phyloP scores from a whole-genome alignment of 2,113 vertebrate species.

The Neopipo cinnamomea region DNA sequence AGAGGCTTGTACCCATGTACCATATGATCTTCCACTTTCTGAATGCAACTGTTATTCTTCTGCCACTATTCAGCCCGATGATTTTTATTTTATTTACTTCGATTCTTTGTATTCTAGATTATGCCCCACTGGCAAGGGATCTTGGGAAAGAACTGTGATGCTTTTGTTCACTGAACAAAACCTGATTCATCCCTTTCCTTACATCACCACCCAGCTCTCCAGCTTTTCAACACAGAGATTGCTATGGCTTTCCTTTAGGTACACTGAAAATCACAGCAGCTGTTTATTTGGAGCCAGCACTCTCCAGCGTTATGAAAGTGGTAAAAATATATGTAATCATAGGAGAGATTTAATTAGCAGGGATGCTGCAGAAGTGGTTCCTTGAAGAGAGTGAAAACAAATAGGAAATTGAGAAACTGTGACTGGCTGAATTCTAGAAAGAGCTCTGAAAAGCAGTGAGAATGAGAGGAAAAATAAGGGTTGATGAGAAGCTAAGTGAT shows the following conservation, averaged over 20 bases:
- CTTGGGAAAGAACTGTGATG: constrained; percentile 44
- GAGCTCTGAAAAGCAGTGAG: not conserved
- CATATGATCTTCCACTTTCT: constrained; percentile 26
- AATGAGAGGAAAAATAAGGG: not conserved
- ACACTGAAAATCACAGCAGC: constrained; percentile 4
- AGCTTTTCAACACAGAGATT: constrained; percentile 13
- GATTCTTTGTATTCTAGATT: constrained; percentile 52
- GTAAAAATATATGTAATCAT: not conserved
- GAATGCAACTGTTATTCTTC: constrained; percentile 52
- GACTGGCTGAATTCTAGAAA: not conserved
- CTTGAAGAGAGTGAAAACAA: not conserved
- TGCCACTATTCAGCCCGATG: constrained; percentile 37
- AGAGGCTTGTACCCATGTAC: not conserved
- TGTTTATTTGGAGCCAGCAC: not conserved
- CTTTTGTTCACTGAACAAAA: constrained; percentile 34
- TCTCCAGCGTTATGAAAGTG: not conserved
- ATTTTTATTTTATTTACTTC: constrained; percentile 67
- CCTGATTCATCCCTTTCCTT: constrained; percentile 53
- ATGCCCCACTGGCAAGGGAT: constrained; percentile 35
- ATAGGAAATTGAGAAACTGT: not conserved
- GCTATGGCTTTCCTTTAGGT: constrained; percentile 32
- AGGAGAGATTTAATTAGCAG: not conserved
- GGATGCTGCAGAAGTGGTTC: not conserved
- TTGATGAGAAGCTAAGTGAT: not conserved
- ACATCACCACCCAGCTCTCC: constrained; percentile 28